A percentile compares a stretch with the other conserved stretches of the same genome.
Evolutionary conservation across 35 echinoderm and acorn worm species (phyloP).

Genomic region (Apostichopus californicus): DNA sequence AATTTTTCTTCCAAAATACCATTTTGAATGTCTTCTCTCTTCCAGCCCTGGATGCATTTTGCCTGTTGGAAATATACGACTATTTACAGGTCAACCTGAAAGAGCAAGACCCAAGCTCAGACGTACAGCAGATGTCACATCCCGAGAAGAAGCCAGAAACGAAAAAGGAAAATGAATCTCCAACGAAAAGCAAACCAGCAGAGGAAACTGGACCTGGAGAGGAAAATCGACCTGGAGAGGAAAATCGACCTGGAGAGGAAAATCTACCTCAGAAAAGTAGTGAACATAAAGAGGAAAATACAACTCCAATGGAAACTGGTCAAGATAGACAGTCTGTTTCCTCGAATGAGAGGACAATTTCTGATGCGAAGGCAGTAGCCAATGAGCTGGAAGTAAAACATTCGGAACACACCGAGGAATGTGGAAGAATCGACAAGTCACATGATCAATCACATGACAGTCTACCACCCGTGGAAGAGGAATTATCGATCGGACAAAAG

Average conservation of each 20-base stretch:
- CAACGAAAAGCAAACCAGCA: background rate
- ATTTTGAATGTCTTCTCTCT: background rate
- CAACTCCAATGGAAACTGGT: background rate
- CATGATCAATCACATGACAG: background rate
- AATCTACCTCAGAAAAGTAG: background rate
- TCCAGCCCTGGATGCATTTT: constrained; percentile 56
- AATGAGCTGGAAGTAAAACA: background rate
- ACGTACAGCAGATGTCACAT: background rate
- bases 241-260: background rate
- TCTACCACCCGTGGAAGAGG: background rate
- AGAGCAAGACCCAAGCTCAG: constrained; percentile 19
- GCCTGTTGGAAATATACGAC: constrained; percentile 57
- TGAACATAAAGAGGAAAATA: background rate
- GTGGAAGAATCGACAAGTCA: background rate
- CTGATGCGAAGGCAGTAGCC: background rate
- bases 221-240: background rate
- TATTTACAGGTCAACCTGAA: background rate
- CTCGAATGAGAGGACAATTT: background rate
- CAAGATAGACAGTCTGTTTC: background rate
- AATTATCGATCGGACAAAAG: background rate
- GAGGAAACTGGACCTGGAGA: background rate
- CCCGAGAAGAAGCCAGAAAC: too few relatives aligned
- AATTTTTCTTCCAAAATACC: too few relatives aligned
- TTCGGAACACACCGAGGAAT: background rate
- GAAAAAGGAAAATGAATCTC: background rate